Evolutionary conservation across 2,113 vertebrate species (phyloP).

Genomic region (Pyrgilauda ruficollis): DNA sequence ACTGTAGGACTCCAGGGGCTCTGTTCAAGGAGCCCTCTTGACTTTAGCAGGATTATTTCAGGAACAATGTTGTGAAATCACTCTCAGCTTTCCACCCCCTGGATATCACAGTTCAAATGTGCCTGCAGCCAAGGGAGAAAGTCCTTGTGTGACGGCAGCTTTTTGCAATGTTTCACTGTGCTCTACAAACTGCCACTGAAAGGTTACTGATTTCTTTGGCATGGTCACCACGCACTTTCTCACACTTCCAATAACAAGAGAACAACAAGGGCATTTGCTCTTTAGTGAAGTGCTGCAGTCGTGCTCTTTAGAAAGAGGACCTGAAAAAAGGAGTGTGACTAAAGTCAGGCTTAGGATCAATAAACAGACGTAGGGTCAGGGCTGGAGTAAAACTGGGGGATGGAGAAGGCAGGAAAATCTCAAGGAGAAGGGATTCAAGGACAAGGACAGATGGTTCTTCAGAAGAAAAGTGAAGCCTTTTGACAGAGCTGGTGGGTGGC

Average conservation of each 20-base stretch:
- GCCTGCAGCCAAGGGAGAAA: constrained; percentile 12
- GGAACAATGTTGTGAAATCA: constrained; percentile 18
- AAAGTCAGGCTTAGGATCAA: constrained; percentile 1
- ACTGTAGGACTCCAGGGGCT: background rate
- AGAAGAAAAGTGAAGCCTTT: background rate
- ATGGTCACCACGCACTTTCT: background rate
- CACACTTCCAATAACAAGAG: constrained; percentile 43
- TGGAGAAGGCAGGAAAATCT: background rate
- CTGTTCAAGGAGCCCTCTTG: background rate
- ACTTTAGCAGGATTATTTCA: constrained; percentile 9
- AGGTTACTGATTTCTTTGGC: background rate
- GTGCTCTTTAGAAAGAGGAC: background rate
- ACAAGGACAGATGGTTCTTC: background rate
- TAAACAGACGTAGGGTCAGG: background rate
- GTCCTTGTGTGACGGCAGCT: background rate
- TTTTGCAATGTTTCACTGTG: background rate
- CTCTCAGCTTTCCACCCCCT: background rate
- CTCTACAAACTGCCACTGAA: background rate
- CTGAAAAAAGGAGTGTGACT: constrained; percentile 16
- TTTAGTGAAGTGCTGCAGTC: background rate
- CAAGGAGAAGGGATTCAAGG: background rate
- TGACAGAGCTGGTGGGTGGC: background rate
- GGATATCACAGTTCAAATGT: constrained; percentile 40
- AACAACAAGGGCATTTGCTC: constrained; percentile 41
- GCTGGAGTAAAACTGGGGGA: background rate